A percentile compares a stretch with the other conserved stretches of the same genome.
Conservation (phyloP, 2,888 invertebrate species). For the Chloromyia formosa region DNA sequence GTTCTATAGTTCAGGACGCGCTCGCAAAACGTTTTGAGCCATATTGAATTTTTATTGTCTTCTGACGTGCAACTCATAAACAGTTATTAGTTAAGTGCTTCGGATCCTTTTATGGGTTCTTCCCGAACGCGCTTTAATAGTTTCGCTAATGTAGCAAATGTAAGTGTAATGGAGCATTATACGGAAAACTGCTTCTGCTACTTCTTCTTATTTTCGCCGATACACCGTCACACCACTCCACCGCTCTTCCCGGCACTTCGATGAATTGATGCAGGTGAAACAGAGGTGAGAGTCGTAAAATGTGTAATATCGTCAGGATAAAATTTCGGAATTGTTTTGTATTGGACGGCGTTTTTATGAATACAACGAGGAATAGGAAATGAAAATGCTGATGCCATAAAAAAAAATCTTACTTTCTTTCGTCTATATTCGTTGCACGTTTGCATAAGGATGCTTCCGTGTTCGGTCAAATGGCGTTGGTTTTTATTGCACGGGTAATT, state of each 20-base stretch:
- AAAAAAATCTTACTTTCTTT: background rate
- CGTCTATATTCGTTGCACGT: constrained; percentile 26
- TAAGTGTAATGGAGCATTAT: constrained; percentile 15
- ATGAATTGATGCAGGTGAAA: constrained; percentile 22
- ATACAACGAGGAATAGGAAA: constrained; percentile 20
- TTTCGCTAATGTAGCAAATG: constrained; percentile 37
- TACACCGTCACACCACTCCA: too few species aligned
- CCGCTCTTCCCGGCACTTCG: background rate
- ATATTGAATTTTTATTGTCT: constrained; percentile 39
- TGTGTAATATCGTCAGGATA: constrained; percentile 24
- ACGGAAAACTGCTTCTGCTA: too few species aligned
- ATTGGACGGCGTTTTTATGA: constrained; percentile 11
- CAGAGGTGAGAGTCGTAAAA: constrained; percentile 42
- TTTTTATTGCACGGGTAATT: constrained; percentile 19
- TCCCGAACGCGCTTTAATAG: constrained; percentile 35
- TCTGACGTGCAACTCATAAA: constrained; percentile 38
- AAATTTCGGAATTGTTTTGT: constrained; percentile 33
- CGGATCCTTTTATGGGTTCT: constrained; percentile 33
- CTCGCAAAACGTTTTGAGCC: background rate
- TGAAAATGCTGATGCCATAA: constrained; percentile 37
- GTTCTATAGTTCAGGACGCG: too few species aligned
- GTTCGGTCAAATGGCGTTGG: background rate
- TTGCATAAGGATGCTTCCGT: constrained; percentile 8
- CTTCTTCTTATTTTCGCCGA: background rate
- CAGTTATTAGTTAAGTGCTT: constrained; percentile 43